phyloP scores from a whole-genome alignment of 2,797 vertebrate species.

The Parauchenoglanis ngamensis region DNA sequence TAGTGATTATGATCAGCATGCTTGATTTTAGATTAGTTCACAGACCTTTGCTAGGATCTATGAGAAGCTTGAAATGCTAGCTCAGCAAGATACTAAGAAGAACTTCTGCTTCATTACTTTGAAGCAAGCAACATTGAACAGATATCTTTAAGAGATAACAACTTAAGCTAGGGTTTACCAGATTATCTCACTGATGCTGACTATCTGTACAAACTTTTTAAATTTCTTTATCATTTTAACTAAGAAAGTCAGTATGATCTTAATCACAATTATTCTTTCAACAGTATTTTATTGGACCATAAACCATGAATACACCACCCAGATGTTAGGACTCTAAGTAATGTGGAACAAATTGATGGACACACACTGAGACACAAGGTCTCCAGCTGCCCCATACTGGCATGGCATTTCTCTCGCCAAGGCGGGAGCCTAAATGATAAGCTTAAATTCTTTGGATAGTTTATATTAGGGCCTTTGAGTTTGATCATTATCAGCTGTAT shows the following conservation, averaged over 20 bases:
- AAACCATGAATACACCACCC: constrained; percentile 6
- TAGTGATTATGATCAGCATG: background rate
- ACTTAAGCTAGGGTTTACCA: background rate
- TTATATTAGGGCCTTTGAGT: constrained; percentile 8
- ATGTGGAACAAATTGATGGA: constrained; percentile 21
- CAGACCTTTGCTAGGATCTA: background rate
- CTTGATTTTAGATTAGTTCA: background rate
- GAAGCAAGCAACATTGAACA: background rate
- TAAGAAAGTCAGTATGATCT: background rate
- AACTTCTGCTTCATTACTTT: background rate
- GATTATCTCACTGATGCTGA: background rate
- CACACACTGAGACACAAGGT: constrained; percentile 9
- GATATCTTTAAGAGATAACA: background rate
- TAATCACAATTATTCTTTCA: constrained; percentile 3
- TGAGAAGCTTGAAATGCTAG: background rate
- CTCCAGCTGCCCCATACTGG: constrained; percentile 7
- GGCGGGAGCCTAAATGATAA: background rate
- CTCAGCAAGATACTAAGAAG: background rate
- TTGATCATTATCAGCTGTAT: constrained; percentile 5
- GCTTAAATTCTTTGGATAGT: constrained; percentile 21
- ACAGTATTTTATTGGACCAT: background rate
- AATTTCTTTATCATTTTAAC: background rate
- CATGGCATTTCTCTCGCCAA: background rate
- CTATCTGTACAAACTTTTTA: background rate
- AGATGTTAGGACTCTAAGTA: constrained; percentile 9